phyloP scores from a whole-genome alignment of 2,113 vertebrate genomes.

The Amia ocellicauda region DNA sequence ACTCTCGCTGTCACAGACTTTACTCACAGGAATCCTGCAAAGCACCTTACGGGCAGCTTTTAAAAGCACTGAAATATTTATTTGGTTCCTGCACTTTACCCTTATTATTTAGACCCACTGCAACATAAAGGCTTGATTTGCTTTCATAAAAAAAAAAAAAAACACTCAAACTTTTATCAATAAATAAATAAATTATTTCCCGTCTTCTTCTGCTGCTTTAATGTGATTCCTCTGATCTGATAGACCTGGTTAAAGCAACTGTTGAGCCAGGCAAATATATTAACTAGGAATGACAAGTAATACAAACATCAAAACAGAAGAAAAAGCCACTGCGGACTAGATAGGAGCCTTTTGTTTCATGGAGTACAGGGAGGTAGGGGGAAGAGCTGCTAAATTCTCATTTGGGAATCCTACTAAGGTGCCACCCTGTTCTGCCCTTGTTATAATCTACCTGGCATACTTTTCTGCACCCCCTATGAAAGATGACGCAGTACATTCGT shows the following conservation, averaged over 20 bases:
- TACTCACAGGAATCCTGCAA: neutral
- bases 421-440: neutral
- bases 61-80: conserved; percentile 31
- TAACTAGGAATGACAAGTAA: conserved; percentile 22
- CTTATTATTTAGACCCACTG: conserved; percentile 13
- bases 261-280: conserved; percentile 13
- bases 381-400: too few relatives aligned
- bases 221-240: conserved; percentile 37
- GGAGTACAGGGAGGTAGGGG: neutral
- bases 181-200: conserved; percentile 35
- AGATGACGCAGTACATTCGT: too few relatives aligned
- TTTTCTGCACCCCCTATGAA: too few relatives aligned
- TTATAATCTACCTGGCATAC: neutral
- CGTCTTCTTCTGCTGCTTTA: conserved; percentile 11
- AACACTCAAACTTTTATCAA: conserved; percentile 9
- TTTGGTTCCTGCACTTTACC: conserved; percentile 18
- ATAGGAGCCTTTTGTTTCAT: too few relatives aligned
- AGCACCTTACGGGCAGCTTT: conserved; percentile 3
- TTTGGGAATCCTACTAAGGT: too few relatives aligned
- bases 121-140: conserved; percentile 21
- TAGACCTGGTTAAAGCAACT: conserved; percentile 31
- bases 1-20: too few relatives aligned
- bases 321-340: neutral
- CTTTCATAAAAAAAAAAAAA: conserved; percentile 33
- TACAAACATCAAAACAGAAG: conserved; percentile 29